phyloP scores from a whole-genome alignment of 2,113 vertebrate genomes.

The Myotis davidii region DNA sequence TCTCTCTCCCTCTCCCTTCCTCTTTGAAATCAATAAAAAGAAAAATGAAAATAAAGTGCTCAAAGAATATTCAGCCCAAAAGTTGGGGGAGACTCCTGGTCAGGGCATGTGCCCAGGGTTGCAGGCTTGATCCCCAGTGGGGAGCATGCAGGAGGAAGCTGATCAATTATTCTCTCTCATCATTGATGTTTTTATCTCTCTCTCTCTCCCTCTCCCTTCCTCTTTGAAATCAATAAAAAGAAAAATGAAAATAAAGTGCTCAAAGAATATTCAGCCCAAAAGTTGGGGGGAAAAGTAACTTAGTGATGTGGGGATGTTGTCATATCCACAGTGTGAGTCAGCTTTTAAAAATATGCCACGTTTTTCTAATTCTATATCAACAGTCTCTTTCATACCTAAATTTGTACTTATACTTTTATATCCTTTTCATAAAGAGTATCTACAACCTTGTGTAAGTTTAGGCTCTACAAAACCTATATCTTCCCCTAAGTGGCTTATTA shows the following conservation, averaged over 20 bases:
- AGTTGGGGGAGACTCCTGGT: no score
- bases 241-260: not conserved
- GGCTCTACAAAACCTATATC: not conserved
- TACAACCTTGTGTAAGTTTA: not conserved
- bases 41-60: not conserved
- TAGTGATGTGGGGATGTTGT: not conserved
- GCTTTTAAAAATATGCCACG: not conserved
- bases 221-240: no score
- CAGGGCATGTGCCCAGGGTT: no score
- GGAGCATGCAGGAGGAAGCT: no score
- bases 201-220: no score
- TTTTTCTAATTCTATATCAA: not conserved
- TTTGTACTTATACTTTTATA: not conserved
- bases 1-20: no score
- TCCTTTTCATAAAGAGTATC: not conserved
- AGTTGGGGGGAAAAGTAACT: not conserved
- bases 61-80: not conserved
- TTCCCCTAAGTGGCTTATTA: not conserved
- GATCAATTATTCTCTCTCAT: no score
- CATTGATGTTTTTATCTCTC: no score
- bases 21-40: no score
- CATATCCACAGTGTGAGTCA: not conserved
- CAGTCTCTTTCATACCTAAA: not conserved
- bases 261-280: not conserved
- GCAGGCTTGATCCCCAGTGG: no score